phyloP scores from a whole-genome alignment of 2,113 vertebrate species.

The Xiphophorus hellerii region DNA sequence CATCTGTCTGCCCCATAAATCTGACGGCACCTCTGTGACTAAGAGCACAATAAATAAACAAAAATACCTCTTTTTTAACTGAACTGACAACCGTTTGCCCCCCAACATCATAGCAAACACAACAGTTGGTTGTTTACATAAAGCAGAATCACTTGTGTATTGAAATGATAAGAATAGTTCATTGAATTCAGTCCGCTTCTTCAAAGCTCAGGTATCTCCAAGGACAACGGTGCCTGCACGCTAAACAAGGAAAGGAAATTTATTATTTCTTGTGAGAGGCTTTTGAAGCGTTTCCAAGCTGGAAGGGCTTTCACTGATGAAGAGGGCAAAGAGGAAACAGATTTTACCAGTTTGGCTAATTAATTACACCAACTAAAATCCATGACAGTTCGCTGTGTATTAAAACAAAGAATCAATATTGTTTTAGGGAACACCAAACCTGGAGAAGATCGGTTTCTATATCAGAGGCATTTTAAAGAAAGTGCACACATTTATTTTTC shows the following conservation, averaged over 20 bases:
- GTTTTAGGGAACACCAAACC: not conserved
- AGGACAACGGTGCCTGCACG: slow-evolving; percentile 23
- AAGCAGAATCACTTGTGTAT: not conserved
- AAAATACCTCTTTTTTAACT: not conserved
- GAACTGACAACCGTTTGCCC: slow-evolving; percentile 1
- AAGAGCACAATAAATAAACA: slow-evolving; percentile 2
- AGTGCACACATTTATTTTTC: not conserved
- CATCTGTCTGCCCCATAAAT: slow-evolving; percentile 43
- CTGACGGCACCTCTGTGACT: not conserved
- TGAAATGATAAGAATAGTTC: slow-evolving; percentile 42
- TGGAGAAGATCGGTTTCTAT: not conserved
- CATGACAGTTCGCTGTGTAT: not conserved
- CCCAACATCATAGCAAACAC: not conserved
- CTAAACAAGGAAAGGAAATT: slow-evolving; percentile 38
- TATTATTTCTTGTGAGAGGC: slow-evolving; percentile 30
- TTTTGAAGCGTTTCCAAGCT: slow-evolving; percentile 25
- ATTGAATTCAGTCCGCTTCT: slow-evolving; percentile 22
- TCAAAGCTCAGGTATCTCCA: slow-evolving; percentile 47
- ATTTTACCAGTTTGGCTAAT: slow-evolving; percentile 7
- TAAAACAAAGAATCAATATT: not conserved
- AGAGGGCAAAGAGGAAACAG: not conserved
- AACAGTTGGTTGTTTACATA: slow-evolving; percentile 29
- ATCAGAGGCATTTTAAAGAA: not conserved
- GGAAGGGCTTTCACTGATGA: slow-evolving; percentile 12
- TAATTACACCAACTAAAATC: slow-evolving; percentile 14